A percentile compares a stretch with the other conserved stretches of the same genome.
phyloP scores from a whole-genome alignment of 2,888 invertebrate genomes.

The Anthrax anthrax region DNA sequence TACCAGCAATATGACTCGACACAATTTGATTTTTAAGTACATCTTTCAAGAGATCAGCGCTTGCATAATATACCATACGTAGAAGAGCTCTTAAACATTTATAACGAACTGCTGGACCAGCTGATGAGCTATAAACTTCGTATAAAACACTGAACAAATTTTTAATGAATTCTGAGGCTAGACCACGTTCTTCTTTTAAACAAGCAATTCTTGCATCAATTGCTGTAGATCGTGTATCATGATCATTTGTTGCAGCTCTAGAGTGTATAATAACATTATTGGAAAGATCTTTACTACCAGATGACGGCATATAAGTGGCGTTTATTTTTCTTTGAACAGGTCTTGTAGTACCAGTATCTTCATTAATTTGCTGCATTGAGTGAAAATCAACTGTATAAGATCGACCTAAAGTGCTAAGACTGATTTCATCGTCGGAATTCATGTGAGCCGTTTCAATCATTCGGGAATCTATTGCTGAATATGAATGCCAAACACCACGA shows the following conservation, averaged over 20 bases:
- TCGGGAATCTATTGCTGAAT: constrained; percentile 82
- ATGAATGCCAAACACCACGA: constrained; percentile 83
- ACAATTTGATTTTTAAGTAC: constrained; percentile 60
- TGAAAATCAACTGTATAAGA: constrained; percentile 94
- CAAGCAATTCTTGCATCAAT: constrained; percentile 54
- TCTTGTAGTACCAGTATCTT: constrained; percentile 89
- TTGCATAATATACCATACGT: constrained; percentile 91
- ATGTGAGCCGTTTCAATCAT: constrained; percentile 91
- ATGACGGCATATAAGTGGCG: constrained; percentile 40
- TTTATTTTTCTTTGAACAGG: constrained; percentile 73
- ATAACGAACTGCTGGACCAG: constrained; percentile 93
- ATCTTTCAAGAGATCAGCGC: constrained; percentile 67
- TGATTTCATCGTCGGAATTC: constrained; percentile 90
- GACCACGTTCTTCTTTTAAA: constrained; percentile 51
- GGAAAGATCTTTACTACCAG: background rate
- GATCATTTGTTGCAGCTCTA: background rate
- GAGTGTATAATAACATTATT: constrained; percentile 3
- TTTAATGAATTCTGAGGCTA: constrained; percentile 54
- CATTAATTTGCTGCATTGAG: constrained; percentile 96
- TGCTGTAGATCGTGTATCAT: constrained; percentile 12
- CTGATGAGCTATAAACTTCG: constrained; percentile 96
- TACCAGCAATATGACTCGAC: constrained; percentile 93
- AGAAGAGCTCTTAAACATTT: constrained; percentile 91
- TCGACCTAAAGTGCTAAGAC: constrained; percentile 78
- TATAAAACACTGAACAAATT: constrained; percentile 89